Evolutionary conservation across 2,113 vertebrate genomes (phyloP).

Genomic region (Lamprologus lemairii): DNA sequence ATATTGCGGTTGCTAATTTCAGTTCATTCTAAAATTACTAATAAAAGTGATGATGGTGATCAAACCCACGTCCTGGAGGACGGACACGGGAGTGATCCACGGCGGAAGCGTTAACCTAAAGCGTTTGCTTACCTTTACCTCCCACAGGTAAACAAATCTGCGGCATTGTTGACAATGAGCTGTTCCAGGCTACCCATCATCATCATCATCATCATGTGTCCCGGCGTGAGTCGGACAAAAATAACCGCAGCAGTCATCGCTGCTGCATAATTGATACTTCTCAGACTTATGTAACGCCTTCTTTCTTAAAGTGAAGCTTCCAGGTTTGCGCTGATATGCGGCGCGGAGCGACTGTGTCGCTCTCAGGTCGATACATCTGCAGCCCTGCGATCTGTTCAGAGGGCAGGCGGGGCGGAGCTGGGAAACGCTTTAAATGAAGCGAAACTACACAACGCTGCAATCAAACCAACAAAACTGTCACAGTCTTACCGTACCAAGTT

Average conservation of each 20-base stretch:
- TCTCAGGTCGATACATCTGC: constrained; percentile 25
- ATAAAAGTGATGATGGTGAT: not conserved
- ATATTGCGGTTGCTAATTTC: not conserved
- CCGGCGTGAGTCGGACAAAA: not conserved
- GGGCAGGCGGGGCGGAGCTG: not conserved
- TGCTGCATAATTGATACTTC: not conserved
- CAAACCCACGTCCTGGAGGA: not conserved
- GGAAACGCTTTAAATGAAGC: not conserved
- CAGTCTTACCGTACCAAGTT: constrained; percentile 68
- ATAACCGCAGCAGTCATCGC: not conserved
- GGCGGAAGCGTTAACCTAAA: not conserved
- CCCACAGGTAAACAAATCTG: constrained; percentile 14
- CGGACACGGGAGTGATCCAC: not conserved
- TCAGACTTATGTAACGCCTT: not conserved
- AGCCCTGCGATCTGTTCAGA: not conserved
- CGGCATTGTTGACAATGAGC: constrained; percentile 3
- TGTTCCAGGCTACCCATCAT: not conserved
- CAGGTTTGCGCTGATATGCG: not conserved
- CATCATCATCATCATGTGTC: not conserved
- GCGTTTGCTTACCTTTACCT: not conserved
- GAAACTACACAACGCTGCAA: not conserved
- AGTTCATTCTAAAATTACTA: not conserved
- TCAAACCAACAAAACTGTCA: not conserved
- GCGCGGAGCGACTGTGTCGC: constrained; percentile 14
- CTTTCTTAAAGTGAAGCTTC: not conserved